Evolutionary conservation across 64 coral and sea anemone species (phyloP), one percentile per base, ranked within the genome.

Genomic region (Actinia tenebrosa): DNA sequence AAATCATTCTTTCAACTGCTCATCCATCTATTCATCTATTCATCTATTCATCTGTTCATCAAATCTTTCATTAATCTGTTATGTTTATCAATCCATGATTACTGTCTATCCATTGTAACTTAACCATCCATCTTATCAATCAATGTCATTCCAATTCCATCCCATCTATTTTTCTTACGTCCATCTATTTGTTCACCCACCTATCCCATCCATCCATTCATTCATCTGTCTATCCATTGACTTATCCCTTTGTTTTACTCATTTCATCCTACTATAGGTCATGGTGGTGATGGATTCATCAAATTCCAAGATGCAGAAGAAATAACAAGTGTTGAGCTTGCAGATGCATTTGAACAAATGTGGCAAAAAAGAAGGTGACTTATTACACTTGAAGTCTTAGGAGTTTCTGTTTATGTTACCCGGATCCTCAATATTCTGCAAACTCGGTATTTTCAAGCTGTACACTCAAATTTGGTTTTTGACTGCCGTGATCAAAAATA

Each of bases 301-400:
- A 99, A 99, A 79, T 99, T 99, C 86, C 97, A 99, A 80, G 97
- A 99, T 93, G 90, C 97, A 56, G 97, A 99, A 71, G 97, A 99
- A 64, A 95, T 99, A 23, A 95, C 97, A 56, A 95, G 88, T 92
- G 66, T 99, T 82, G 97, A 99, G 61, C 80, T 99, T 59, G 97
- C 89, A 19, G 97, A 99, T 91, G 97, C 97, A 56, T 99, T 99
- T 93, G 97, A 99, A 87, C 97, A 99, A 86, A 99, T 99, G 97
- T 99, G 97, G 97, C 97, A 99, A 71, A 99, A 99, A 60, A 46
- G 88, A 98, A 89, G 96, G 95, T 98, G 53, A 50, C 47, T 50
- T 37, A 37, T 37, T 37, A 1, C 30, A 37, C 30, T 37, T 37
- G 30, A 37, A 37, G 30, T 37, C 30, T 37, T 37, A 37, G 30